Evolutionary conservation across 2,797 vertebrate genomes (phyloP).

Genomic region (Xiphorhynchus erythropygius): DNA sequence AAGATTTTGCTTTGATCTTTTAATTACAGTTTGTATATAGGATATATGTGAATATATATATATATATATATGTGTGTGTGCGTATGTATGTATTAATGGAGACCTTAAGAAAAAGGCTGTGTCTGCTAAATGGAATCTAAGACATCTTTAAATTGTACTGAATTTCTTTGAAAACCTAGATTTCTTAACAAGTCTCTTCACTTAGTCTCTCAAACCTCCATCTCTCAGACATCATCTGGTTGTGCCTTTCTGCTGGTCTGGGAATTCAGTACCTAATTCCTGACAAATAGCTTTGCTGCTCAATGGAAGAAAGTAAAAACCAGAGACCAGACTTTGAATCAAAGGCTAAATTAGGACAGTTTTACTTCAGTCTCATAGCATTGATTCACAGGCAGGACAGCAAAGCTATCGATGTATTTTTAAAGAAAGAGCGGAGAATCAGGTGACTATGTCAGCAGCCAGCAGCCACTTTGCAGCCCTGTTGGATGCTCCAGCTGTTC

Average conservation of each 20-base stretch:
- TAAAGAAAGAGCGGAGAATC: background rate
- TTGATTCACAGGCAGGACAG: background rate
- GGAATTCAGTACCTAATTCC: background rate
- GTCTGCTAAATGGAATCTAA: background rate
- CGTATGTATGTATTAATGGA: background rate
- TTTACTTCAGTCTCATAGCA: background rate
- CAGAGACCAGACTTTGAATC: background rate
- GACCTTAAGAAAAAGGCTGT: background rate
- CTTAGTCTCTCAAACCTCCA: background rate
- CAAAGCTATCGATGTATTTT: background rate
- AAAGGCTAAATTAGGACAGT: background rate
- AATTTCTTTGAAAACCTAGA: background rate
- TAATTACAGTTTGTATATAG: background rate
- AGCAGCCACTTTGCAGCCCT: slow-evolving; percentile 35
- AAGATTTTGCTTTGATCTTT: background rate
- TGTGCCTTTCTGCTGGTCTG: background rate
- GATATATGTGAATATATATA: background rate
- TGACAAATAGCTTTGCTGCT: background rate
- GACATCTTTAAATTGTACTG: background rate
- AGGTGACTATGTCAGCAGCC: background rate
- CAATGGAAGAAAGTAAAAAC: background rate
- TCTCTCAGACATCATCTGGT: background rate
- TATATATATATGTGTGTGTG: background rate
- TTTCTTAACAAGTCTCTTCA: background rate
- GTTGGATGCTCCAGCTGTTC: slow-evolving; percentile 60